Conservation (phyloP, 2,888 invertebrate species). For the Syrista parreyssii region DNA sequence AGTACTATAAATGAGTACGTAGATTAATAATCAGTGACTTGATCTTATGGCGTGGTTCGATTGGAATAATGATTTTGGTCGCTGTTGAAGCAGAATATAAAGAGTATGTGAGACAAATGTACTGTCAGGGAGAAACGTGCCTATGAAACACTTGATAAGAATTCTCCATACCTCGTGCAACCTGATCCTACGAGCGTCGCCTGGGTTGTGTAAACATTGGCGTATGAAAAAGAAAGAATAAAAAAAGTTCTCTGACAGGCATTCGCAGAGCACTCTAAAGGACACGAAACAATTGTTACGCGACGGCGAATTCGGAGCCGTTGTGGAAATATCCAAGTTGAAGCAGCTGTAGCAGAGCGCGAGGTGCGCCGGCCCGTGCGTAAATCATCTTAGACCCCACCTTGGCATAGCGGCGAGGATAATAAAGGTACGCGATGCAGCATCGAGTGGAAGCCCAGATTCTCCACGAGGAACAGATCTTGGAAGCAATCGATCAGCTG, state of each 20-base stretch:
- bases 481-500: conserved; percentile 87
- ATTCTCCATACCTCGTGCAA: background rate
- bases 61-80: background rate
- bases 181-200: background rate
- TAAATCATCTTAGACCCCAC: background rate
- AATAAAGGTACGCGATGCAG: conserved; percentile 27
- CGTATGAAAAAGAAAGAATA: background rate
- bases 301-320: background rate
- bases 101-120: background rate
- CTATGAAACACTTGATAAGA: background rate
- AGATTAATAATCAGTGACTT: background rate
- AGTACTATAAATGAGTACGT: background rate
- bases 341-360: background rate
- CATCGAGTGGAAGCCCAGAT: conserved; percentile 69
- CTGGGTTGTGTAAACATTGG: background rate
- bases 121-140: background rate
- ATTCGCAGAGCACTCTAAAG: background rate
- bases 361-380: background rate
- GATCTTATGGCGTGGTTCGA: background rate
- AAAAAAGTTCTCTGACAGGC: background rate
- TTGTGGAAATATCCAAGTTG: background rate
- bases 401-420: background rate
- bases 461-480: conserved; percentile 79
- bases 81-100: background rate
- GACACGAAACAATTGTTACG: background rate